A percentile compares a stretch with the other conserved stretches of the same genome.
These are phyloP conservation scores for Hirtodrosophila duncani DNA, from an alignment of 2,888 invertebrate genomes.

Conservation along the genomic window DNA sequence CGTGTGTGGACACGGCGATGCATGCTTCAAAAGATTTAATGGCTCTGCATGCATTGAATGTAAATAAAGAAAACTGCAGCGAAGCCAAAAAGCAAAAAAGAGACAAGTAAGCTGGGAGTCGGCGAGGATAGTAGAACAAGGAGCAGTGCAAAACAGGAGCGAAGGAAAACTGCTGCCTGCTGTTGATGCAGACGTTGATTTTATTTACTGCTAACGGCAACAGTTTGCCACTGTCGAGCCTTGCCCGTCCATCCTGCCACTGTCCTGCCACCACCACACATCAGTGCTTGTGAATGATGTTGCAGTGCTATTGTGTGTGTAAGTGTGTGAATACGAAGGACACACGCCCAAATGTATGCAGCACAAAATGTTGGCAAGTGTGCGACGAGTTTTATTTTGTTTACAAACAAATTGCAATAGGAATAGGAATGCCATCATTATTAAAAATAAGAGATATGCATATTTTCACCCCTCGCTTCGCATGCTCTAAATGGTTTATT, in stretches of 20 bases:
- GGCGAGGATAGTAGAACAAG: neutral
- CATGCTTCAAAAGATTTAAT: conserved; percentile 1
- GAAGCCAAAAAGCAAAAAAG: conserved; percentile 16
- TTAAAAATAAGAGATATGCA: conserved; percentile 56
- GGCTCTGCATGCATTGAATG: conserved; percentile 32
- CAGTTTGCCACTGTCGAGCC: conserved; percentile 52
- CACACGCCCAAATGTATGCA: conserved; percentile 55
- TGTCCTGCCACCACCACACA: conserved; percentile 1
- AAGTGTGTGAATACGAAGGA: conserved; percentile 58
- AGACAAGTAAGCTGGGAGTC: neutral
- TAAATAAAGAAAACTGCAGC: conserved; percentile 50
- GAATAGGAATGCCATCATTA: conserved; percentile 41
- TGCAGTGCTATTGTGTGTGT: conserved; percentile 12
- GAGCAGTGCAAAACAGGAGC: conserved; percentile 7
- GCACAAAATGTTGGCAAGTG: conserved; percentile 21
- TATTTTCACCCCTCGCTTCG: neutral
- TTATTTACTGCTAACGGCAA: conserved; percentile 63
- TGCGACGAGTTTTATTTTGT: conserved; percentile 9
- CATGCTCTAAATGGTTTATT: conserved; percentile 60
- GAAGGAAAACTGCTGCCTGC: conserved; percentile 15
- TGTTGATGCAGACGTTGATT: conserved; percentile 53
- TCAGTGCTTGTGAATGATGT: conserved; percentile 12
- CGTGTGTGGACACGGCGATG: neutral
- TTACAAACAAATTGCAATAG: conserved; percentile 13
- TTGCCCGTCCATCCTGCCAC: conserved; percentile 1